Evolutionary conservation across 1,140 invertebrate species (phyloP), one percentile per base, ranked within the genome.

Genomic region (Heliconius himera): DNA sequence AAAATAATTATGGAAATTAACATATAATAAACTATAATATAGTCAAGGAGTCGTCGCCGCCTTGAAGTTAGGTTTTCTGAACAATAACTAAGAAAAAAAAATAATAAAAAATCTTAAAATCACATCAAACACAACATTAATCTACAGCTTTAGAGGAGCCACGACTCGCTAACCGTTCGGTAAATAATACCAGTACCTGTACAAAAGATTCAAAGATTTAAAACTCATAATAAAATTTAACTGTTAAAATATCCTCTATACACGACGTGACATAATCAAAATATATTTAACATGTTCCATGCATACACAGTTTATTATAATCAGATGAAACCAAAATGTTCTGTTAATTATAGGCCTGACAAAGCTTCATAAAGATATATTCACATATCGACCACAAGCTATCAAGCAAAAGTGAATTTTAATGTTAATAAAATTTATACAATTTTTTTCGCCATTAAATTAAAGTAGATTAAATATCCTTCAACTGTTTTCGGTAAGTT

Each of bases 321-420:
- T 86, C 85, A 82, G 86, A 82, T 85, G 80, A 76, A 81, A 79
- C 80, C 70, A 85, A 84, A 77, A 82, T 77, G 76, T 75, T 71
- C 74, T 82, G 83, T 85, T 87, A 87, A 86, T 85, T 86, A 85
- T 87, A 80, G 80, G 76, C 82, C 66, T 83, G 82, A 83, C 84
- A 85, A 84, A 77, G 81, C 79, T 38, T 78, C 77, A 81, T 84
- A 83, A 78, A 75, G 77, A 77, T 75, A 70, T 71, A 76, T 78
- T 78, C 54, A 54, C 38, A 20, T 70, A 54, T 38, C 22, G 1
- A 78, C 77, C 73, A 41, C 77, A 78, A 73, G 16, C 71, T 54
- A 78, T 78, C 56, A 73, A 56, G 51, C 36, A 46, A 73, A 66
- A 66, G 60, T 66, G 60, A 26, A 66, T 29, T 66, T 66, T 26